A percentile compares a stretch with the other conserved stretches of the same genome.
Evolutionary conservation across 2,888 invertebrate species (phyloP).

Genomic region (Amblyteles armatorius): DNA sequence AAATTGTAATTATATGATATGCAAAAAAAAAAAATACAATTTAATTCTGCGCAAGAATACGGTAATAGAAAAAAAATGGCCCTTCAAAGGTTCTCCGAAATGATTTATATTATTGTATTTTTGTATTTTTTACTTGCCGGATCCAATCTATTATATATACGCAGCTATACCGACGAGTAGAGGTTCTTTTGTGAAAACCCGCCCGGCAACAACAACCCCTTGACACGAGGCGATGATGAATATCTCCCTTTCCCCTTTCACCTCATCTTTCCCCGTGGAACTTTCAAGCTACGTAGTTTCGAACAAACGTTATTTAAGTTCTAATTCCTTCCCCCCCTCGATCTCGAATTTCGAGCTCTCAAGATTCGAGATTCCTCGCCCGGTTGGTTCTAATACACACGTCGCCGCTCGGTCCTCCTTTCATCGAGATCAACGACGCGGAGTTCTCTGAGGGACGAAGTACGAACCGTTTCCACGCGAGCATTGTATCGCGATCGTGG

Average conservation of each 20-base stretch:
- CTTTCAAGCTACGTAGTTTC: slow-evolving; percentile 47
- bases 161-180: not conserved
- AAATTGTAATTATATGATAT: no score
- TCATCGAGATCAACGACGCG: slow-evolving; percentile 42
- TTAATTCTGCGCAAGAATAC: no score
- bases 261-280: not conserved
- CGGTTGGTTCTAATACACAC: slow-evolving; percentile 17
- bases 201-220: slow-evolving; percentile 71
- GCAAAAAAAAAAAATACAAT: no score
- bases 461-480: slow-evolving; percentile 8
- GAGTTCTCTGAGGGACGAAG: slow-evolving; percentile 22
- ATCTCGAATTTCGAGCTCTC: slow-evolving; percentile 61
- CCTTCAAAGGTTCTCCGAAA: no score
- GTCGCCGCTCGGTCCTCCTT: slow-evolving; percentile 32
- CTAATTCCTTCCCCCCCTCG: slow-evolving; percentile 44
- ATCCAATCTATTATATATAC: not conserved
- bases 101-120: not conserved
- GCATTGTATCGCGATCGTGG: slow-evolving; percentile 36
- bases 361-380: slow-evolving; percentile 57
- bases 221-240: slow-evolving; percentile 75
- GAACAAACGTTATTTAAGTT: slow-evolving; percentile 59
- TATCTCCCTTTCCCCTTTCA: slow-evolving; percentile 67
- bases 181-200: slow-evolving; percentile 19
- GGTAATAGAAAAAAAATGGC: no score
- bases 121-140: not conserved